Evolutionary conservation across 2,113 vertebrate genomes (phyloP), one percentile per base, ranked within the genome.

Genomic region (Melanostigma gelatinosum): DNA sequence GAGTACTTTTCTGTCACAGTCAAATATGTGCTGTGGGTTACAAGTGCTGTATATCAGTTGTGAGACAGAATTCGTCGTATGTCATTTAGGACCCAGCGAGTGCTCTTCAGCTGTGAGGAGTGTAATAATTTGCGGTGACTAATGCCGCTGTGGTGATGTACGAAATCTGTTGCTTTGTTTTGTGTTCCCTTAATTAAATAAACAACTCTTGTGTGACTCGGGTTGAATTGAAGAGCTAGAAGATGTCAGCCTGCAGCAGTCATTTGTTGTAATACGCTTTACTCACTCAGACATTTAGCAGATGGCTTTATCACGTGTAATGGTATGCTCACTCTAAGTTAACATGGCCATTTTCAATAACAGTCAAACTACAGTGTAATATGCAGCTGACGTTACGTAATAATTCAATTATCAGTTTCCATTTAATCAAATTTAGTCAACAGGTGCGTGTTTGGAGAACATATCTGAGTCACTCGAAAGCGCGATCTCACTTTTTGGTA

Each of bases 251-350:
- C 72, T 64, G 40, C 40, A 75, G 66, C 61, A 65, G 44, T 44
- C 24, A 18, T 73, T 55, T 73, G 61, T 73, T 73, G 44, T n/a
- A 46, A 72, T 12, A 15, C n/a, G 29, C 46, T 10, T 36, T 22
- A 20, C 40, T 66, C n/a, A n/a, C 34, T 52, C 44, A 42, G 54
- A 86, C 62, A 58, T 80, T 83, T 38, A 80, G 38, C 58, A 71
- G 57, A 78, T 58, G 27, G 32, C 38, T 55, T 63, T 8, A 32
- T 57, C 34, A 12, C 52, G 36, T 57, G 57, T 57, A 46, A 18
- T 29, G 44, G 38, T 63, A 27, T 29, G 61, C 36, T 54, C 40
- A 46, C 24, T 67, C 11, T n/a, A 29, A 40, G 42, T 32, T 38
- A 64, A 67, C 40, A 52, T 16, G 36, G 36, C 16, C 50, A 82